These are phyloP conservation scores for Glaucomys volans DNA, from an alignment of 2,113 vertebrate genomes.

Conservation along the genomic window DNA sequence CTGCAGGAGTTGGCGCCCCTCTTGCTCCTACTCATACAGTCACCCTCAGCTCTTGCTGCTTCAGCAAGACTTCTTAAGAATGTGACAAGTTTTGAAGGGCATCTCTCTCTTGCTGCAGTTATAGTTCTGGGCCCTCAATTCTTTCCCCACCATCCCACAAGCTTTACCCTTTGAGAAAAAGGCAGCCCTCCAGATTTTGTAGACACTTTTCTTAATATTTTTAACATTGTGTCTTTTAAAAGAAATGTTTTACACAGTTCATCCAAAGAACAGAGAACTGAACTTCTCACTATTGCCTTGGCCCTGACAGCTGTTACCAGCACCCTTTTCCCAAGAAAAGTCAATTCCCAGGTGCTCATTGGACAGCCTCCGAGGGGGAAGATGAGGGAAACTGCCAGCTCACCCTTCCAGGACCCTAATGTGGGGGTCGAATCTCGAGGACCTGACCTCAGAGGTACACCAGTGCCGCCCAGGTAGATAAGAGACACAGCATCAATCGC, in stretches of 20 bases:
- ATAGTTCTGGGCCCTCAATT: slow-evolving; percentile 78
- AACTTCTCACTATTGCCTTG: slow-evolving; percentile 82
- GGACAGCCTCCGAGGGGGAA: slow-evolving; percentile 76
- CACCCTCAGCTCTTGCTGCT: slow-evolving; percentile 77
- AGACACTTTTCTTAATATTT: slow-evolving; percentile 85
- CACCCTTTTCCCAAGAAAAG: slow-evolving; percentile 83
- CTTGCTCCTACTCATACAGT: slow-evolving; percentile 61
- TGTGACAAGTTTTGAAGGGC: slow-evolving; percentile 77
- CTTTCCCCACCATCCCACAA: slow-evolving; percentile 62
- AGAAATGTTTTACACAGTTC: slow-evolving; percentile 84
- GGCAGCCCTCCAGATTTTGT: slow-evolving; percentile 85
- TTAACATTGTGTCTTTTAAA: slow-evolving; percentile 86
- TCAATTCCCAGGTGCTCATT: slow-evolving; percentile 79
- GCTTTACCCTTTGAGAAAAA: slow-evolving; percentile 84
- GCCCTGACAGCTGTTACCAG: slow-evolving; percentile 87
- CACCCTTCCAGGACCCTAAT: slow-evolving; percentile 67
- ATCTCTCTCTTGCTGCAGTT: slow-evolving; percentile 76
- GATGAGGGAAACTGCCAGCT: slow-evolving; percentile 75
- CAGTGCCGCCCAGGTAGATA: slow-evolving; percentile 52
- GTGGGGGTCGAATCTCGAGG: slow-evolving; percentile 64
- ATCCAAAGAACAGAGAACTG: slow-evolving; percentile 87
- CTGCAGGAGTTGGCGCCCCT: slow-evolving; percentile 53
- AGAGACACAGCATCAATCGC: neutral
- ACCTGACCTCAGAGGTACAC: slow-evolving; percentile 70
- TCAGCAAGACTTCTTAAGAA: slow-evolving; percentile 59